A percentile compares a stretch with the other conserved stretches of the same genome.
phyloP scores from a whole-genome alignment of 2,797 vertebrate genomes.

The Bradypus variegatus region DNA sequence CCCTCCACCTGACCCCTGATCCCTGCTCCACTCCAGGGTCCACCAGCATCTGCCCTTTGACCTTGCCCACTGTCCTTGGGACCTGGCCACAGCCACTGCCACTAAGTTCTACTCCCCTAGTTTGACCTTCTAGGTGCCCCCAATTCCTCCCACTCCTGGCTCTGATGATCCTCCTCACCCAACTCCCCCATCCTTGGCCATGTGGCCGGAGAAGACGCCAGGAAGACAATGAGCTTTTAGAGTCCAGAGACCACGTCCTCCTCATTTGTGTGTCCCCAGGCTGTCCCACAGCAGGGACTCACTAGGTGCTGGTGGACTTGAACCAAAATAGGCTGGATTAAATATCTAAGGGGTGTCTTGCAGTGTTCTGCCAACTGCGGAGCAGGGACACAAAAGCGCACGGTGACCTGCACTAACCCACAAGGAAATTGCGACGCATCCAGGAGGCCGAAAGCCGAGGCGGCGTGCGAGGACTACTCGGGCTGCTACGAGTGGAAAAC shows the following conservation, averaged over 20 bases:
- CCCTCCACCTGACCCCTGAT: background rate
- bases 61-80: background rate
- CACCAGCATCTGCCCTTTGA: background rate
- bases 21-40: rapidly evolving
- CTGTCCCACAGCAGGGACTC: background rate
- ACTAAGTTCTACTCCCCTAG: background rate
- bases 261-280: no score
- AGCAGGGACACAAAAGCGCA: constrained; percentile 81
- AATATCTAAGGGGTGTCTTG: background rate
- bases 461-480: constrained; percentile 87
- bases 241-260: background rate
- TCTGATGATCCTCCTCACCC: background rate
- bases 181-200: background rate
- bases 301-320: background rate
- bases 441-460: constrained; percentile 80
- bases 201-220: background rate
- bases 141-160: background rate
- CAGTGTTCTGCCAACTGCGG: constrained; percentile 93
- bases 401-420: constrained; percentile 87
- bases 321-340: background rate
- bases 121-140: background rate
- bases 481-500: constrained; percentile 96
- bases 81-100: background rate
- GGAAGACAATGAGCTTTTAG: background rate
- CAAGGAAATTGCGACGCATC: constrained; percentile 86